phyloP scores from a whole-genome alignment of 2,113 vertebrate species.

The Myxocyprinus asiaticus region DNA sequence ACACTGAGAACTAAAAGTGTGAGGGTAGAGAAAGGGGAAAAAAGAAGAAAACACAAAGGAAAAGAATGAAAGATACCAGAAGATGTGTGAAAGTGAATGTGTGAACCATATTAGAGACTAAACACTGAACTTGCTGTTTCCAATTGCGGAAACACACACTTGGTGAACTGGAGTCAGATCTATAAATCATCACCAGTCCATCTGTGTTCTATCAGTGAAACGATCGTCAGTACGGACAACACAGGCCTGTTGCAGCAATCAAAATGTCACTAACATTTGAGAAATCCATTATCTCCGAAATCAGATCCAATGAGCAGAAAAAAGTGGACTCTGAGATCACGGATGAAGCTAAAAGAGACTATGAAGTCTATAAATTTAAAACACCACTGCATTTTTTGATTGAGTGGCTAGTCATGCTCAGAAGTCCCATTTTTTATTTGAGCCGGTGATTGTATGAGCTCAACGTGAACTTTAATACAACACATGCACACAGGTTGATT shows the following conservation, averaged over 20 bases:
- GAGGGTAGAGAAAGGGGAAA: constrained; percentile 8
- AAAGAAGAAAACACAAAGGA: constrained; percentile 26
- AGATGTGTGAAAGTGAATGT: constrained; percentile 40
- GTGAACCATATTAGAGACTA: constrained; percentile 25
- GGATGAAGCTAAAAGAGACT: constrained; percentile 42
- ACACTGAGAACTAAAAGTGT: constrained; percentile 45
- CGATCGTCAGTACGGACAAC: background rate
- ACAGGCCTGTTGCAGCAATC: constrained; percentile 3
- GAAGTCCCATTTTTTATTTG: background rate
- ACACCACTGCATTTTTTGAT: background rate
- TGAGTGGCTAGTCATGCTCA: background rate
- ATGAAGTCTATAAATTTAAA: constrained; percentile 51
- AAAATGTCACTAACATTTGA: constrained; percentile 36
- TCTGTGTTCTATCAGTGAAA: constrained; percentile 23
- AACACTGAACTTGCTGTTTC: constrained; percentile 34
- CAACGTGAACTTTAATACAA: background rate
- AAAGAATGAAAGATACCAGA: constrained; percentile 25
- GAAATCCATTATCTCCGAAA: constrained; percentile 54
- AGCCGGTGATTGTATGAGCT: background rate
- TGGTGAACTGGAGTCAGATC: constrained; percentile 10
- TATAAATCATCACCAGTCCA: constrained; percentile 33
- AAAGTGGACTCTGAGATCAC: constrained; percentile 44
- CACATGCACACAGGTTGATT: too few species aligned
- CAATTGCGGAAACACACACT: constrained; percentile 11
- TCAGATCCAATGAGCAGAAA: constrained; percentile 36